Conservation (phyloP, 2,888 invertebrate genomes). For the Caradrina clavipalpis region DNA sequence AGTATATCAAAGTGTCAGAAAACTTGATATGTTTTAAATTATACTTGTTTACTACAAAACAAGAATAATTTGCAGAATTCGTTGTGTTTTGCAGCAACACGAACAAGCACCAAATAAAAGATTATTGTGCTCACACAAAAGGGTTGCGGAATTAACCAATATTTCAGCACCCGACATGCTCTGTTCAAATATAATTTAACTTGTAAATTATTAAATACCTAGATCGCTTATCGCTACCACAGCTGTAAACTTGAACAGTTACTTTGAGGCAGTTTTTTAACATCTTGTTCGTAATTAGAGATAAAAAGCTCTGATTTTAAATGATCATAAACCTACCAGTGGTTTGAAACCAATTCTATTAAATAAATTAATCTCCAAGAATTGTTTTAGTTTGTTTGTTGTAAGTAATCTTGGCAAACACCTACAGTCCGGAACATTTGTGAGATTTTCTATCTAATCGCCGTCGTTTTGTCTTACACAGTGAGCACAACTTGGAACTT, state of each 20-base stretch:
- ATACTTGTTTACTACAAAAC: neutral
- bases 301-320: slow-evolving; percentile 49
- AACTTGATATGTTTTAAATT: slow-evolving; percentile 6
- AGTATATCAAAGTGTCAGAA: slow-evolving; percentile 25
- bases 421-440: slow-evolving; percentile 35
- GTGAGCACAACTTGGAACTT: slow-evolving; percentile 24
- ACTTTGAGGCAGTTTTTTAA: slow-evolving; percentile 11
- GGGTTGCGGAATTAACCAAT: slow-evolving; percentile 27
- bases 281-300: slow-evolving; percentile 27
- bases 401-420: slow-evolving; percentile 41
- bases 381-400: slow-evolving; percentile 35
- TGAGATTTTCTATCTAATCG: slow-evolving; percentile 29
- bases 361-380: slow-evolving; percentile 38
- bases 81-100: neutral
- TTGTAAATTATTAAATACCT: slow-evolving; percentile 39
- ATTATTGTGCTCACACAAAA: slow-evolving; percentile 15
- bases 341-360: slow-evolving; percentile 5
- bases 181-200: slow-evolving; percentile 43
- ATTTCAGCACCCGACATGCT: slow-evolving; percentile 31
- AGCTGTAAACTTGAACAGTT: slow-evolving; percentile 24
- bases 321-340: neutral
- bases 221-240: slow-evolving; percentile 26
- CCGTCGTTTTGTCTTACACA: slow-evolving; percentile 25
- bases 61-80: slow-evolving; percentile 8
- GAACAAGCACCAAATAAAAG: slow-evolving; percentile 16